Base-by-base conservation (phyloP, 2,113 vertebrate genomes). In the Gymnorhina tibicen region DNA sequence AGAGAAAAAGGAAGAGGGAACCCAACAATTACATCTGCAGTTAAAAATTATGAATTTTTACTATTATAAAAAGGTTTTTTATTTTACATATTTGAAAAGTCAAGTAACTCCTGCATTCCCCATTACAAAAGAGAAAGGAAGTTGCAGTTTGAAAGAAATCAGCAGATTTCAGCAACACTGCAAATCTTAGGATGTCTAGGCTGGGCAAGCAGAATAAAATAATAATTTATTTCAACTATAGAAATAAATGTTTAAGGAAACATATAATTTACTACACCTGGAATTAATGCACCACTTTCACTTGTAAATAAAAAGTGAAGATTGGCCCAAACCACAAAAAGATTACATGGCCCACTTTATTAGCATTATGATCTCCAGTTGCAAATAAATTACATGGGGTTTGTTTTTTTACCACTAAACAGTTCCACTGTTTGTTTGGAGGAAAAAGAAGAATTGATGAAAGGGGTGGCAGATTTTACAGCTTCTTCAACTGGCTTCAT, bases 401-500 rank as follows among this genome's bases (percentile, higher is more conserved):
- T 85, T 58, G 18, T 2, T 77, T 64, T 93, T 95, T 98, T 98
- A 98, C 97, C 97, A 96, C 97, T 97, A 96, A 98, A 96, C 16
- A 96, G 96, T 96, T 98, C 97, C 96, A 97, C 87, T 28, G 97
- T 96, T 95, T 97, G 97, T 95, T 97, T 98, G 92, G 97, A 98
- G 68, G 97, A 86, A 97, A 97, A 97, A 60, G 96, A 27, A 95
- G 97, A 96, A 93, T 87, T 91, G 91, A 87, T 96, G 95, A 97
- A 97, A 95, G 96, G 88, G 68, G 96, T 91, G 69, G 95, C 78
- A 95, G 95, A 96, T 97, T 98, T 97, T 94, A 98, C 97, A 96
- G 97, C 97, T 95, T 98, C 97, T 97, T 98, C 98, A 91, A 98
- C 97, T 44, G 97, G 98, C 95, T 98, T 97, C 97, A 98, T 98